Conservation (phyloP, 2,113 vertebrate species). For the Progne subis region DNA sequence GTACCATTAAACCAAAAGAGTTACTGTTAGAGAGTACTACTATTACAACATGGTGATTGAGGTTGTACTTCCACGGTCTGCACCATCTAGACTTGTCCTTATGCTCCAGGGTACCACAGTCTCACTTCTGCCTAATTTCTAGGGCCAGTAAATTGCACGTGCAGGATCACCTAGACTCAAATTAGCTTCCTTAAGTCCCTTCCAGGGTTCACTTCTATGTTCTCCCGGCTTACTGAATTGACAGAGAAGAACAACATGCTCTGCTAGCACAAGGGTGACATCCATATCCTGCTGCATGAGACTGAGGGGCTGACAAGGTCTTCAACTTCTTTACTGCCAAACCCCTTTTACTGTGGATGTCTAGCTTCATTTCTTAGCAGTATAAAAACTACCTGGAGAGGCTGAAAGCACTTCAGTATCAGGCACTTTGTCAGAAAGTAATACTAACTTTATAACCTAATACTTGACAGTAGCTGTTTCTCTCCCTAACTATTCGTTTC, state of each 20-base stretch:
- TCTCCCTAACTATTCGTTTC: neutral
- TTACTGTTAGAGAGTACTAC: neutral
- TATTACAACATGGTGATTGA: neutral
- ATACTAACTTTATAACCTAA: neutral
- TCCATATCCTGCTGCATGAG: neutral
- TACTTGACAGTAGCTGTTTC: neutral
- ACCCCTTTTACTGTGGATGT: neutral
- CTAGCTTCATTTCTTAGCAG: neutral
- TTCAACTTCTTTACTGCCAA: neutral
- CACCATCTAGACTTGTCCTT: neutral
- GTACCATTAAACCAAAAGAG: neutral
- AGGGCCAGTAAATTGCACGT: neutral
- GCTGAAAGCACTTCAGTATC: neutral
- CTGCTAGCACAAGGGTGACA: neutral
- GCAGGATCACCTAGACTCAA: neutral
- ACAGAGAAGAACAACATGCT: neutral
- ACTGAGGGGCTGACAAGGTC: neutral
- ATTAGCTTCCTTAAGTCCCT: neutral
- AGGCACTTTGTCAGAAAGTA: neutral
- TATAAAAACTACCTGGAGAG: neutral
- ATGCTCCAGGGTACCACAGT: neutral
- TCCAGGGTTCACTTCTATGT: neutral
- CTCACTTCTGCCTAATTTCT: neutral
- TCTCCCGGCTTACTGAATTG: neutral
- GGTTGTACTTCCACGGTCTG: neutral